Percentiles rank a stretch among this genome's conserved stretches.
phyloP scores from a whole-genome alignment of 2,888 invertebrate species.

The Drosophila fungiperda region DNA sequence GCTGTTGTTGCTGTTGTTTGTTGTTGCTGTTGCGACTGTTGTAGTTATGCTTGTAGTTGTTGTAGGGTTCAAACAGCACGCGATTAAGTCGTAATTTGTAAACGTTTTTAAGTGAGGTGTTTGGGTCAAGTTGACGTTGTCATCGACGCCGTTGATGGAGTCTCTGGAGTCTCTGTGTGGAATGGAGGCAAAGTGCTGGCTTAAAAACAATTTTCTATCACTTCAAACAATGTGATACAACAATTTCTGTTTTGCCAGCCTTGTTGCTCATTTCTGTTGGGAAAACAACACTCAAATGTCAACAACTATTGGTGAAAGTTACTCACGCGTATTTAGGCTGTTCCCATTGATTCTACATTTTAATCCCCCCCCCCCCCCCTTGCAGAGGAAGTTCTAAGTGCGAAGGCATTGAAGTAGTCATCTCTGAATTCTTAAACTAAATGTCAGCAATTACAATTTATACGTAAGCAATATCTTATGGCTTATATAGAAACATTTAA shows the following conservation, averaged over 20 bases:
- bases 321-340: slow-evolving; percentile 1
- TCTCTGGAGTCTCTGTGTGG: not conserved
- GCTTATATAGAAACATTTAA: not conserved
- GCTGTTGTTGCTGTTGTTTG: slow-evolving; percentile 19
- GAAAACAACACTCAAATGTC: slow-evolving; percentile 22
- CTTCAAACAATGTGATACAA: slow-evolving; percentile 23
- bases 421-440: not conserved
- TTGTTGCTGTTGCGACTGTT: slow-evolving; percentile 22
- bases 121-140: slow-evolving; percentile 74
- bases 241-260: slow-evolving; percentile 20
- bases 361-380: too few species aligned
- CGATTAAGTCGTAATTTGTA: slow-evolving; percentile 77
- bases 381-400: not conserved
- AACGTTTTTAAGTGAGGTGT: slow-evolving; percentile 75
- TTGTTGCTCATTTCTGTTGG: slow-evolving; percentile 23
- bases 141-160: slow-evolving; percentile 24
- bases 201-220: slow-evolving; percentile 39
- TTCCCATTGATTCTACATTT: not conserved
- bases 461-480: not conserved
- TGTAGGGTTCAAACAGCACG: slow-evolving; percentile 71
- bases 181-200: slow-evolving; percentile 18
- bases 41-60: slow-evolving; percentile 31
- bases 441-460: not conserved
- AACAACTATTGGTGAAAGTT: slow-evolving; percentile 37
- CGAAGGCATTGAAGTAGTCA: not conserved